Percentiles rank a stretch among this genome's conserved stretches.
Conservation (phyloP, 37 sponge, comb jelly and placozoan species). For the Diacarnus erythraeanus region DNA sequence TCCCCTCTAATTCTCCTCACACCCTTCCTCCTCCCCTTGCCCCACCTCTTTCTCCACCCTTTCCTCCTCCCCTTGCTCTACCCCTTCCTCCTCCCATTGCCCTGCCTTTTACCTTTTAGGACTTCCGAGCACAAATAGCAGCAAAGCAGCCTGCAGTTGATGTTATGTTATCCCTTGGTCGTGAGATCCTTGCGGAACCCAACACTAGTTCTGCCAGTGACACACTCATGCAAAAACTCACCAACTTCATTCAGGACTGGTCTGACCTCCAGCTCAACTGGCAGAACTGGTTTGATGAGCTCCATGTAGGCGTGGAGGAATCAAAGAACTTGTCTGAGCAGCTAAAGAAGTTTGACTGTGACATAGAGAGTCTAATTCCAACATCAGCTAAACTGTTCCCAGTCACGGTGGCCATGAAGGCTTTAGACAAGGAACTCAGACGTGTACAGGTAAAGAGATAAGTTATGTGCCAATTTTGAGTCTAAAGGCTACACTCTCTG, state of each 20-base stretch:
- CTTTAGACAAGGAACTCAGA: constrained; percentile 29
- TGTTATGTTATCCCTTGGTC: constrained; percentile 59
- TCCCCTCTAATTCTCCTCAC: neutral
- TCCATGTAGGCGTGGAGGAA: constrained; percentile 47
- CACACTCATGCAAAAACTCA: constrained; percentile 48
- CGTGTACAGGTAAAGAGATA: constrained; percentile 39
- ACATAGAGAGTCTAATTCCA: constrained; percentile 18
- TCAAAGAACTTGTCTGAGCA: constrained; percentile 42
- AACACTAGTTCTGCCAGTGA: constrained; percentile 57
- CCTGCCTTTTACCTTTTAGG: constrained; percentile 18
- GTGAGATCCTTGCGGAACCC: constrained; percentile 51
- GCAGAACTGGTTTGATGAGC: constrained; percentile 81
- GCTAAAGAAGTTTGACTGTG: constrained; percentile 24
- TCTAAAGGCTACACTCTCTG: too few relatives aligned
- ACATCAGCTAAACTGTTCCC: constrained; percentile 40
- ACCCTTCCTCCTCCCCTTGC: neutral
- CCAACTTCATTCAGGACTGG: constrained; percentile 61
- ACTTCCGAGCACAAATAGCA: constrained; percentile 30
- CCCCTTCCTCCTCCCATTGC: neutral
- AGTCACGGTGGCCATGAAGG: constrained; percentile 33
- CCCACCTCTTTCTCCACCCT: neutral
- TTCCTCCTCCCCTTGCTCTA: neutral
- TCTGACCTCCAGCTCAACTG: constrained; percentile 69
- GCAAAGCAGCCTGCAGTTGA: constrained; percentile 51
- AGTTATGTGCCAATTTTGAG: too few relatives aligned